Percentiles rank a stretch among this genome's conserved stretches.
These are phyloP conservation scores for Lycaon pictus DNA, from an alignment of 2,113 vertebrate species.

Conservation along the genomic window DNA sequence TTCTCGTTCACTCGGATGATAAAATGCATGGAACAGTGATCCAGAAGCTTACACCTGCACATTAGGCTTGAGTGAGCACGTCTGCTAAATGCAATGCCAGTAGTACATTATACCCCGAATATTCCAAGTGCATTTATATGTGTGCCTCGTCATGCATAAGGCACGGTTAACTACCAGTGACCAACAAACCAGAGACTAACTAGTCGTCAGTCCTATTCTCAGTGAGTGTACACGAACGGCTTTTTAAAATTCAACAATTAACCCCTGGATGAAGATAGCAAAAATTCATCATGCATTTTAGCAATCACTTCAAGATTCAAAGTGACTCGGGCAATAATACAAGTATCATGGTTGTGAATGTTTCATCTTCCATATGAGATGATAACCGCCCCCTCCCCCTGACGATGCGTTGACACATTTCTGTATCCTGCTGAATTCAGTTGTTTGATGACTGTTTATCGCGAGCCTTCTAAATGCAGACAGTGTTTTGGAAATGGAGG, in stretches of 20 bases:
- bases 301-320: slow-evolving; percentile 24
- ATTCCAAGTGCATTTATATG: not conserved
- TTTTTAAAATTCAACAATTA: not conserved
- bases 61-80: not conserved
- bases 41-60: not conserved
- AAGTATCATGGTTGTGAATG: not conserved
- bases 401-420: not conserved
- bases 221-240: not conserved
- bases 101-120: not conserved
- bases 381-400: not conserved
- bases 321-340: not conserved
- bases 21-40: not conserved
- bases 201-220: not conserved
- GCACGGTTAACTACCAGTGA: not conserved
- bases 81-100: not conserved
- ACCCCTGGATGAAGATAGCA: not conserved
- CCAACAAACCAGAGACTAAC: not conserved
- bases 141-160: not conserved
- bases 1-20: not conserved
- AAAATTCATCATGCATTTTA: not conserved
- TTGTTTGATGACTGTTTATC: not conserved
- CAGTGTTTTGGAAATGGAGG: not conserved
- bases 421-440: not conserved
- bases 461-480: not conserved
- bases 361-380: not conserved